Conservation (phyloP, 2,888 invertebrate genomes). For the Noctuana brunneofusca region DNA sequence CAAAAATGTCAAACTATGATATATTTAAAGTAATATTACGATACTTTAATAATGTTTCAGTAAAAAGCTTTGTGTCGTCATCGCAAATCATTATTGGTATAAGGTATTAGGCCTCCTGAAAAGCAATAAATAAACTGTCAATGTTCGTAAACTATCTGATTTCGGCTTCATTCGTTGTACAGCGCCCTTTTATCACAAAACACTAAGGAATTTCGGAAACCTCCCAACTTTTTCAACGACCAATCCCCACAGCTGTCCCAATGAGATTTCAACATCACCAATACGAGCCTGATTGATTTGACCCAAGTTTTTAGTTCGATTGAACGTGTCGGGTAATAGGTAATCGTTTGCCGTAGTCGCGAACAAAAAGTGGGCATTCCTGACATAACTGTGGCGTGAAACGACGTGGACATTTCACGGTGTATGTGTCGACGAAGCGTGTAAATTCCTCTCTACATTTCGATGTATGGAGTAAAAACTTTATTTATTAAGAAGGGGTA, state of each 20-base stretch:
- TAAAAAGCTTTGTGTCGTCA: too few species aligned
- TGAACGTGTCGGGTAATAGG: constrained; percentile 59
- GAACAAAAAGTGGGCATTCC: constrained; percentile 70
- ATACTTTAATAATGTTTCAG: too few species aligned
- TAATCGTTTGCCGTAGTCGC: constrained; percentile 55
- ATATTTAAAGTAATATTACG: too few species aligned
- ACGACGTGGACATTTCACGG: constrained; percentile 67
- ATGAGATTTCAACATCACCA: constrained; percentile 20
- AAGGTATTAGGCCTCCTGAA: too few species aligned
- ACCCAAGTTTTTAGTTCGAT: constrained; percentile 49
- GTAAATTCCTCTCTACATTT: constrained; percentile 57
- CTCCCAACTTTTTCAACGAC: neutral
- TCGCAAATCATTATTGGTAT: too few species aligned
- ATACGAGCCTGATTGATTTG: constrained; percentile 28
- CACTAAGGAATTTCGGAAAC: constrained; percentile 1
- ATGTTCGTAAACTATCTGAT: neutral
- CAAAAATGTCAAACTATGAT: too few species aligned
- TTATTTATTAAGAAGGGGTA: constrained; percentile 21
- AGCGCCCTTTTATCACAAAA: neutral
- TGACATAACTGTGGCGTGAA: constrained; percentile 60
- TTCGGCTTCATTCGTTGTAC: neutral
- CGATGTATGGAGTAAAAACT: constrained; percentile 23
- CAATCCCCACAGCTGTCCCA: neutral
- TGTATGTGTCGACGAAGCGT: constrained; percentile 56
- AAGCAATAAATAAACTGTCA: neutral